A percentile compares a stretch with the other conserved stretches of the same genome.
Evolutionary conservation across 2,797 vertebrate species (phyloP).

Genomic region (Periparus ater): DNA sequence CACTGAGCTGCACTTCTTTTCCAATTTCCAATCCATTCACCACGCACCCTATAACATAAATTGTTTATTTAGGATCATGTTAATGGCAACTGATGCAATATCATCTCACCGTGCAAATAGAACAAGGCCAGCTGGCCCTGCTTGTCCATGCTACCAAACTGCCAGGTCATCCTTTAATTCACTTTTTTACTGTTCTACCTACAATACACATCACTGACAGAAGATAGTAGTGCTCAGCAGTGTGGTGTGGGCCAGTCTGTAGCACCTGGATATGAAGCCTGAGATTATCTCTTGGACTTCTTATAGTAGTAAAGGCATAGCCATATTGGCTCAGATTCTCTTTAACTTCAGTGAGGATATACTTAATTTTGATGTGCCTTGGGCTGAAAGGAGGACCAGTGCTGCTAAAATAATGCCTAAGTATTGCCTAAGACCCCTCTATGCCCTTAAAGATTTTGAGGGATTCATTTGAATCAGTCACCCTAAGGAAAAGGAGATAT

Average conservation of each 20-base stretch:
- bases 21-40: background rate
- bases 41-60: background rate
- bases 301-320: background rate
- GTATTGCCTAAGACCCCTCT: background rate
- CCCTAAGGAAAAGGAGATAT: background rate
- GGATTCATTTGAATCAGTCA: background rate
- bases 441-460: background rate
- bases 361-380: background rate
- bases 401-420: background rate
- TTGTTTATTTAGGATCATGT: background rate
- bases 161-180: background rate
- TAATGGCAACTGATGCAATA: background rate
- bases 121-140: background rate
- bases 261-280: background rate
- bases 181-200: background rate
- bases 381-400: background rate
- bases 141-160: background rate
- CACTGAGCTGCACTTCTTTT: background rate
- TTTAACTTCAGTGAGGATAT: background rate
- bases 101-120: background rate
- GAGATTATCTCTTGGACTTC: background rate
- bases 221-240: background rate
- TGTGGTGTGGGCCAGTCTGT: background rate
- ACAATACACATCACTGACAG: background rate
- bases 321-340: background rate